These are phyloP conservation scores for Nomada ruficornis DNA, from an alignment of 2,888 invertebrate species.

Conservation along the genomic window DNA sequence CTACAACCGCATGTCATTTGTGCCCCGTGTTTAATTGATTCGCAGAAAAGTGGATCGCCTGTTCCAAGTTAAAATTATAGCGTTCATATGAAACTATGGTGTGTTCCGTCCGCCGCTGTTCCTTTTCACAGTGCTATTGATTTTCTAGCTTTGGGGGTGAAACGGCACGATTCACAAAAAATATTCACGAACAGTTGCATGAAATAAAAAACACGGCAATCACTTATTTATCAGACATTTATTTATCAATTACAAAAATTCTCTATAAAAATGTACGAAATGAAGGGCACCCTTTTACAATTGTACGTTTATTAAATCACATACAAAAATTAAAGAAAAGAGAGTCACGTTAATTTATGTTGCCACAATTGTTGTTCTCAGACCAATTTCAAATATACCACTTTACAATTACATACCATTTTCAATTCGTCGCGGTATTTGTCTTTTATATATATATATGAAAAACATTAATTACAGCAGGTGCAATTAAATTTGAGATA, in stretches of 20 bases:
- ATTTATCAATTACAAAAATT: slow-evolving; percentile 46
- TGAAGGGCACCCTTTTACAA: slow-evolving; percentile 2
- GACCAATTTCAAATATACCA: background rate
- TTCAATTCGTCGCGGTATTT: background rate
- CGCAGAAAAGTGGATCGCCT: slow-evolving; percentile 40
- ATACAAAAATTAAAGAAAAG: background rate
- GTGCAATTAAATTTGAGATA: slow-evolving; percentile 11
- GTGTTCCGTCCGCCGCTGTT: slow-evolving; percentile 51
- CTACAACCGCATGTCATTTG: slow-evolving; percentile 3
- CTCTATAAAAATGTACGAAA: slow-evolving; percentile 30
- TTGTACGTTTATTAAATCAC: background rate
- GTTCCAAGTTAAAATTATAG: background rate
- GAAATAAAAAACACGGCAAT: background rate
- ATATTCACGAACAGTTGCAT: background rate
- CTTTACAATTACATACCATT: background rate
- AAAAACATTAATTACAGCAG: slow-evolving; percentile 12
- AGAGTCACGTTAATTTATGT: background rate
- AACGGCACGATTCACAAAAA: slow-evolving; percentile 29
- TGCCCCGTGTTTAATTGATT: slow-evolving; percentile 24
- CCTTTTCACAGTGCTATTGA: slow-evolving; percentile 77
- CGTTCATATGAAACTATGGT: slow-evolving; percentile 29
- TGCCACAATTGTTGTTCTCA: background rate
- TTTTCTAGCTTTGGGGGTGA: slow-evolving; percentile 70
- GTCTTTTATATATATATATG: too few relatives aligned
- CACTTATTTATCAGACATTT: slow-evolving; percentile 10